These are phyloP conservation scores for Hydraecia micacea DNA, from an alignment of 2,888 invertebrate species.

Conservation along the genomic window DNA sequence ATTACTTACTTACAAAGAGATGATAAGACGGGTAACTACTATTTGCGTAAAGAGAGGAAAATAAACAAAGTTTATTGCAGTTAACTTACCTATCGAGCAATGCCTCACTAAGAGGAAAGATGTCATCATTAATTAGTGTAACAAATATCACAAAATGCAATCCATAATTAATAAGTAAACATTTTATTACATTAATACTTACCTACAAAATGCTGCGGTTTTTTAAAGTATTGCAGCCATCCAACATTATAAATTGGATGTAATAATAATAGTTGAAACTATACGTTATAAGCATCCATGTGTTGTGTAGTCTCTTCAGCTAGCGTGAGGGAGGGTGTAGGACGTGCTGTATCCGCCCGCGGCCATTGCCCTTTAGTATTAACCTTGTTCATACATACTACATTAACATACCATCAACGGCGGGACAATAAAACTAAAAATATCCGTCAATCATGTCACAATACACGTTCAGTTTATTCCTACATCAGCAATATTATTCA, in stretches of 20 bases:
- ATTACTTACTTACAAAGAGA: slow-evolving; percentile 4
- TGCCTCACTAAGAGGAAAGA: slow-evolving; percentile 50
- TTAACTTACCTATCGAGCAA: slow-evolving; percentile 16
- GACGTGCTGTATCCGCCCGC: slow-evolving; percentile 76
- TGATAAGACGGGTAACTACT: background rate
- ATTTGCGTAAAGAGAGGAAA: slow-evolving; percentile 47
- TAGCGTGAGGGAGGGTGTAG: slow-evolving; percentile 70
- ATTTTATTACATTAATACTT: slow-evolving; percentile 11
- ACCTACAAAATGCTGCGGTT: background rate
- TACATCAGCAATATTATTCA: slow-evolving; percentile 21
- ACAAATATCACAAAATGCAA: slow-evolving; percentile 9
- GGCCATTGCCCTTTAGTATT: slow-evolving; percentile 79
- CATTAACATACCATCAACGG: slow-evolving; percentile 58
- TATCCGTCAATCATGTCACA: slow-evolving; percentile 35
- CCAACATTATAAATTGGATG: slow-evolving; percentile 22
- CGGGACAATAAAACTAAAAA: slow-evolving; percentile 48
- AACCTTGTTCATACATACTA: slow-evolving; percentile 77
- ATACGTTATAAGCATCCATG: slow-evolving; percentile 45
- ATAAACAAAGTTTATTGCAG: slow-evolving; percentile 41
- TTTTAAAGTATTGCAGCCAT: background rate
- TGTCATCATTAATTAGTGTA: slow-evolving; percentile 39
- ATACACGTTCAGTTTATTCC: slow-evolving; percentile 11
- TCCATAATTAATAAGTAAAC: slow-evolving; percentile 15
- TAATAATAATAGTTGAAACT: slow-evolving; percentile 45
- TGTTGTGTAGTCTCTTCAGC: slow-evolving; percentile 61